Conservation (phyloP, 2,113 vertebrate genomes). For the Lepisosteus osseus region DNA sequence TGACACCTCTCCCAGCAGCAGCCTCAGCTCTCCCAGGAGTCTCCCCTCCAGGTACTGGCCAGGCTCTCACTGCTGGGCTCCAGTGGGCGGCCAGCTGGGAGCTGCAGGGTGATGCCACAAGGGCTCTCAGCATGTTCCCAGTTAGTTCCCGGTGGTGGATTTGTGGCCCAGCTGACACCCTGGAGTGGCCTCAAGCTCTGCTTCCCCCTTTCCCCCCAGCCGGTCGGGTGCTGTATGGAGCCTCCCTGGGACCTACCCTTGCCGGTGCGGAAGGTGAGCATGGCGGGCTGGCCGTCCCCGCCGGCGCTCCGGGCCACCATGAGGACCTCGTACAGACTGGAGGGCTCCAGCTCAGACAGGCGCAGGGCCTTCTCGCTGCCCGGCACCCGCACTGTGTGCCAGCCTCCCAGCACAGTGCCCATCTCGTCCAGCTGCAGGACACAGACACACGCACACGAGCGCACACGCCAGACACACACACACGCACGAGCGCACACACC, state of each 20-base stretch:
- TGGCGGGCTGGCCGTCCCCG: slow-evolving; percentile 89
- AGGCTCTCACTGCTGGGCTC: no score
- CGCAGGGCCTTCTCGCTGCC: slow-evolving; percentile 89
- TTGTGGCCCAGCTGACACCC: no score
- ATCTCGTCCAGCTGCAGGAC: slow-evolving; percentile 77
- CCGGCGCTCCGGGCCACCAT: slow-evolving; percentile 89
- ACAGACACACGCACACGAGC: neutral
- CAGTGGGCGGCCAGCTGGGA: no score
- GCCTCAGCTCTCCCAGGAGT: no score
- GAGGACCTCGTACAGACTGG: slow-evolving; percentile 92
- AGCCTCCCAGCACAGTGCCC: slow-evolving; percentile 62
- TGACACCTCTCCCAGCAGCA: no score
- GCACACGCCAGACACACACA: neutral
- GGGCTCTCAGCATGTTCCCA: no score
- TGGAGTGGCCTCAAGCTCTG: no score
- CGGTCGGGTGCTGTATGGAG: neutral
- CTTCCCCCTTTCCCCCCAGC: no score
- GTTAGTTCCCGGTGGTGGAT: no score
- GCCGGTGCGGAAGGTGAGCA: slow-evolving; percentile 96
- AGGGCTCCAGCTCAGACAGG: slow-evolving; percentile 84
- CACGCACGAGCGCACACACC: neutral
- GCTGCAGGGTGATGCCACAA: no score
- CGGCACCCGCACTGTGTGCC: slow-evolving; percentile 89
- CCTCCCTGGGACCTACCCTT: slow-evolving; percentile 70
- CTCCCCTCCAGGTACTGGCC: no score